Evolutionary conservation across 2,113 vertebrate species (phyloP).

Genomic region (Lates calcarifer): DNA sequence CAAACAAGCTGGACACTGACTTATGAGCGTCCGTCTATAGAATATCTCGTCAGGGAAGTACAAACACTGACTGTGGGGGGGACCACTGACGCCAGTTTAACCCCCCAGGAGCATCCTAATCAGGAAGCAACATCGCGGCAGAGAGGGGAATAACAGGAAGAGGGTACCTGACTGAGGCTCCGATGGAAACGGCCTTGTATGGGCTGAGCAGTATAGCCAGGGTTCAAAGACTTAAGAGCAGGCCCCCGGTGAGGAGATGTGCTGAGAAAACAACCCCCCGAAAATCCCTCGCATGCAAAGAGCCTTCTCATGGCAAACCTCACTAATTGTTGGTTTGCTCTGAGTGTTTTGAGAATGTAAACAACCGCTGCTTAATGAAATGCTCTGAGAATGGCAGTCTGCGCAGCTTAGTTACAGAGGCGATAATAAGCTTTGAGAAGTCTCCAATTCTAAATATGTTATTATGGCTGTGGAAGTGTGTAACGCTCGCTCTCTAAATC

Average conservation of each 20-base stretch:
- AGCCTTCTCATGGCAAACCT: conserved; percentile 48
- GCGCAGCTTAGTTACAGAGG: conserved; percentile 48
- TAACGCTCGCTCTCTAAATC: conserved; percentile 12
- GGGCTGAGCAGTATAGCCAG: conserved; percentile 42
- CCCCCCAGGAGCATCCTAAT: conserved; percentile 55
- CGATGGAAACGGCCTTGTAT: conserved; percentile 49
- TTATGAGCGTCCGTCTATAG: conserved; percentile 28
- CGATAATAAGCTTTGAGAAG: conserved; percentile 50
- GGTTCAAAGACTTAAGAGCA: conserved; percentile 62
- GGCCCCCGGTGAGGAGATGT: conserved; percentile 40
- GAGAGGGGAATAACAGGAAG: conserved; percentile 78
- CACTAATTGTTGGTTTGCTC: conserved; percentile 62
- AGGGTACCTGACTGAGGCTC: conserved; percentile 61
- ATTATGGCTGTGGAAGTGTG: conserved; percentile 48
- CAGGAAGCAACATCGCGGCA: conserved; percentile 65
- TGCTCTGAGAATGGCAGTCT: conserved; percentile 38
- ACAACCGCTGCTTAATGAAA: conserved; percentile 59
- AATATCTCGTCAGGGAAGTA: conserved; percentile 34
- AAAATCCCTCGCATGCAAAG: conserved; percentile 49
- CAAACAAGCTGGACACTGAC: conserved; percentile 33
- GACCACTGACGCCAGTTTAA: conserved; percentile 46
- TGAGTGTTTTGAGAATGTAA: conserved; percentile 50
- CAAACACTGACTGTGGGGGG: conserved; percentile 12
- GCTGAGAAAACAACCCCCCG: conserved; percentile 42
- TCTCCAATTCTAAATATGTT: conserved; percentile 51